A percentile compares a stretch with the other conserved stretches of the same genome.
phyloP scores from a whole-genome alignment of 2,113 vertebrate genomes.

The Mormoops blainvillei region DNA sequence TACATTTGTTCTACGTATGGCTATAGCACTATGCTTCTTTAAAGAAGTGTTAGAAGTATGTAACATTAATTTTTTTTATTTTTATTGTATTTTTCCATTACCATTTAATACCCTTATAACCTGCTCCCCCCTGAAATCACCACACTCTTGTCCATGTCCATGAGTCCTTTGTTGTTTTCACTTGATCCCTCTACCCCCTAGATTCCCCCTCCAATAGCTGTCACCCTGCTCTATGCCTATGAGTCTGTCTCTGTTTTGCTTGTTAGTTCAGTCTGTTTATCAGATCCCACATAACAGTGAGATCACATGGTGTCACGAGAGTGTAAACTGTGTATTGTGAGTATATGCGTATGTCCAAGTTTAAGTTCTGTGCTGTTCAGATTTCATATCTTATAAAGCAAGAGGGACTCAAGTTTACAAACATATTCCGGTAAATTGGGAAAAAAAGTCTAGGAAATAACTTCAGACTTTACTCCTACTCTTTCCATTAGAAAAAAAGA shows the following conservation, averaged over 20 bases:
- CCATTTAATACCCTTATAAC: too few species aligned
- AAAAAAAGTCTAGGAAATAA: neutral
- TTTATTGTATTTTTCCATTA: too few species aligned
- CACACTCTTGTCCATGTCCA: too few species aligned
- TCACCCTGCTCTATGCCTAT: too few species aligned
- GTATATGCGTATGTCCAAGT: neutral
- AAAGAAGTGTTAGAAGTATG: neutral
- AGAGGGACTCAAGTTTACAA: neutral
- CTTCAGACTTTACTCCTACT: neutral
- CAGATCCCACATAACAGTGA: too few species aligned
- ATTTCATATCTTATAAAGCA: neutral
- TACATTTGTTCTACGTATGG: neutral
- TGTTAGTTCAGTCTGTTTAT: too few species aligned
- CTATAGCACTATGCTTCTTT: neutral
- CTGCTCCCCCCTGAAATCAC: too few species aligned
- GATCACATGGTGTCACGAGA: neutral
- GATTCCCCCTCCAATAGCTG: too few species aligned
- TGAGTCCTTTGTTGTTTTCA: too few species aligned
- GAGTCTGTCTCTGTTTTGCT: too few species aligned
- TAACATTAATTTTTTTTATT: neutral
- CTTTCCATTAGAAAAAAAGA: neutral
- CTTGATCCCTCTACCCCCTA: too few species aligned
- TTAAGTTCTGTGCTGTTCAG: neutral
- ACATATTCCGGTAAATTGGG: neutral
- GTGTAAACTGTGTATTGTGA: neutral